These are phyloP conservation scores for Brienomyrus longianalis DNA, from an alignment of 2,113 vertebrate species.

Conservation along the genomic window DNA sequence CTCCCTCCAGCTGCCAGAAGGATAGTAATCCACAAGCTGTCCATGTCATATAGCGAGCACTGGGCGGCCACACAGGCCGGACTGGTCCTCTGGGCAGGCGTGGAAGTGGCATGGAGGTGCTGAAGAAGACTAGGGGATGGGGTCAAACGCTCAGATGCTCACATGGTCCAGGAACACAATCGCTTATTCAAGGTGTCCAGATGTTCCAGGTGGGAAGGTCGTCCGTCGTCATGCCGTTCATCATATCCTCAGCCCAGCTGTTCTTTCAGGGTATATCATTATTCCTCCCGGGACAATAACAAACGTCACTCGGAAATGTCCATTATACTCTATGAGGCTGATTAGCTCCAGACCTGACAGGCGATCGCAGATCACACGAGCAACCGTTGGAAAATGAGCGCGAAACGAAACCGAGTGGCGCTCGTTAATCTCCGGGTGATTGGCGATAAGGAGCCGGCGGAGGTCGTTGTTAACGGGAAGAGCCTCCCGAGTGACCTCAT, in stretches of 20 bases:
- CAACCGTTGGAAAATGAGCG: background rate
- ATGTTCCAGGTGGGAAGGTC: background rate
- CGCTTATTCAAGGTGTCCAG: background rate
- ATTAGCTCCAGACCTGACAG: background rate
- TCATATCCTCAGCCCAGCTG: background rate
- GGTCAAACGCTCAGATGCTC: background rate
- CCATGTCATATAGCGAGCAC: background rate
- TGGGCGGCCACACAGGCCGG: background rate
- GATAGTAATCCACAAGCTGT: background rate
- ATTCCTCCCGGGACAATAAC: constrained; percentile 23
- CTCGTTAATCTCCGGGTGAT: background rate
- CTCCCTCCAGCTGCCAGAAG: background rate
- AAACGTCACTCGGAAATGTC: constrained; percentile 23
- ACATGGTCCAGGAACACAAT: background rate
- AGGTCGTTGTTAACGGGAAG: background rate
- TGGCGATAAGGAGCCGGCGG: background rate
- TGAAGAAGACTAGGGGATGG: background rate
- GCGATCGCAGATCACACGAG: background rate
- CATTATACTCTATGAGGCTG: background rate
- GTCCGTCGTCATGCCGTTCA: background rate
- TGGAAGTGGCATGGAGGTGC: background rate
- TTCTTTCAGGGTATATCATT: background rate
- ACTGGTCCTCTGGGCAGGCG: background rate
- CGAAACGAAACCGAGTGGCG: background rate
- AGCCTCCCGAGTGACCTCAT: background rate